phyloP scores from a whole-genome alignment of 2,113 vertebrate species.

The Proterorhinus semilunaris region DNA sequence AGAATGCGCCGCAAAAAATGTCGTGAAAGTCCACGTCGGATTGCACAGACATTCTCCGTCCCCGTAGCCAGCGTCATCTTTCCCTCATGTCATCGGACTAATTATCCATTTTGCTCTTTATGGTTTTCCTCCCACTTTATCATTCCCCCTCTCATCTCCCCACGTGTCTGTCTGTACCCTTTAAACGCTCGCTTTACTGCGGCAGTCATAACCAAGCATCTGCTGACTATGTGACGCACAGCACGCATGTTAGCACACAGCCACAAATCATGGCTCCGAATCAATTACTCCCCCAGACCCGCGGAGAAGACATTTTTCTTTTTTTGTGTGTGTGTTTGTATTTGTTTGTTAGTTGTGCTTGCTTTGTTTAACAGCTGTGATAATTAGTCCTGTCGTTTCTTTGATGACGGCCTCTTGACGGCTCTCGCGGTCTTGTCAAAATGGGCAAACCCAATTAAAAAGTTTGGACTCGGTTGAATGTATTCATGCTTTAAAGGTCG shows the following conservation, averaged over 20 bases:
- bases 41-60: constrained; percentile 43
- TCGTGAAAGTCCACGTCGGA: constrained; percentile 34
- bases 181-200: constrained; percentile 52
- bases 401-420: constrained; percentile 49
- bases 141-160: background rate
- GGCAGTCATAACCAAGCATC: constrained; percentile 63
- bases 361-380: constrained; percentile 60
- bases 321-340: constrained; percentile 57
- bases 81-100: constrained; percentile 66
- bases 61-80: constrained; percentile 61
- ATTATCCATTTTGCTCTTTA: constrained; percentile 63
- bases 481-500: no score
- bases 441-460: background rate
- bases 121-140: constrained; percentile 41
- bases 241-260: constrained; percentile 42
- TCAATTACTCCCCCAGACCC: constrained; percentile 64
- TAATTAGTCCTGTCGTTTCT: constrained; percentile 60
- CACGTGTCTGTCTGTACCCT: constrained; percentile 45
- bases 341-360: constrained; percentile 56
- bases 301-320: constrained; percentile 58
- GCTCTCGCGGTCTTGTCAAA: constrained; percentile 8
- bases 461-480: no score
- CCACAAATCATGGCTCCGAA: constrained; percentile 67
- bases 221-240: constrained; percentile 59
- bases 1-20: background rate